phyloP scores from a whole-genome alignment of 2,797 vertebrate species.

The Takifugu ocellatus region DNA sequence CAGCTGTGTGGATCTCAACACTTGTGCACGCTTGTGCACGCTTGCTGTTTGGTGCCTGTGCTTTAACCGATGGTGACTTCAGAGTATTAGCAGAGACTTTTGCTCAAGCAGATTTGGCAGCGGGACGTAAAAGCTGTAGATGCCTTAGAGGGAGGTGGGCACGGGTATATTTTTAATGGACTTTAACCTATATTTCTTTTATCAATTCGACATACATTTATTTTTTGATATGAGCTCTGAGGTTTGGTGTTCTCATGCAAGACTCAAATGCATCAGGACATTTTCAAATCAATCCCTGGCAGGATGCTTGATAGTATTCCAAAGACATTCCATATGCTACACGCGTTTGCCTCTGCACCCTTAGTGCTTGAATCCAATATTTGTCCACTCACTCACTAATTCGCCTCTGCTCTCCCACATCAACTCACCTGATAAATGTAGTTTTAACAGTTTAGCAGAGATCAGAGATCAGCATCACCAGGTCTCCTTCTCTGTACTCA shows the following conservation, averaged over 20 bases:
- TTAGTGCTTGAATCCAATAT: conserved; percentile 32
- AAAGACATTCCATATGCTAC: conserved; percentile 26
- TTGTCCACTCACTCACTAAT: conserved; percentile 47
- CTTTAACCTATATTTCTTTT: too few species aligned
- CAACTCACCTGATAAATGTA: conserved; percentile 37
- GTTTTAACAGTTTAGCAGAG: conserved; percentile 32
- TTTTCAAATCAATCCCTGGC: conserved; percentile 3
- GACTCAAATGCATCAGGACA: conserved; percentile 15
- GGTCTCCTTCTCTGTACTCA: conserved; percentile 71
- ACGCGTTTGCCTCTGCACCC: conserved; percentile 22
- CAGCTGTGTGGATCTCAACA: too few species aligned
- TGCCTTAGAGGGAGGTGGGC: too few species aligned
- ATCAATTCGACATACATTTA: background rate
- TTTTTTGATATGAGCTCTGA: conserved; percentile 12
- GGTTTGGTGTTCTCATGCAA: conserved; percentile 33
- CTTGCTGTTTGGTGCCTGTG: too few species aligned
- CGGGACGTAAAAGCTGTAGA: too few species aligned
- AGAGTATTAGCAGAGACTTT: too few species aligned
- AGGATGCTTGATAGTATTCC: conserved; percentile 15
- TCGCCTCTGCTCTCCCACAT: conserved; percentile 17
- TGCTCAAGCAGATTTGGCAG: too few species aligned
- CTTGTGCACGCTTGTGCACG: too few species aligned
- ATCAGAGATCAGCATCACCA: conserved; percentile 1
- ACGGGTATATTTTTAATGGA: too few species aligned
- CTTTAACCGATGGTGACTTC: too few species aligned